Evolutionary conservation across 2,113 vertebrate species (phyloP).

Genomic region (Phrynosoma platyrhinos): DNA sequence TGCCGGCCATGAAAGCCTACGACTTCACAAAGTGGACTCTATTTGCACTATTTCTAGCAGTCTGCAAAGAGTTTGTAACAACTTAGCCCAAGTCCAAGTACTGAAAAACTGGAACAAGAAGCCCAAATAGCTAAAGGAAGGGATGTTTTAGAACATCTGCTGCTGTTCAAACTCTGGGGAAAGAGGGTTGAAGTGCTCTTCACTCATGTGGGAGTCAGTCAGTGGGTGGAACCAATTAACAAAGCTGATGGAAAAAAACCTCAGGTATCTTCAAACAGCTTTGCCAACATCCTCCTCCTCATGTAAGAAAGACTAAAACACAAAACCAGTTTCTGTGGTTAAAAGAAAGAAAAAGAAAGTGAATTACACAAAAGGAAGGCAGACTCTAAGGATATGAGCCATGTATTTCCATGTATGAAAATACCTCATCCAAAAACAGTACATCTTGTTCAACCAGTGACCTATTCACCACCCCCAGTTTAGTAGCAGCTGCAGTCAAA

Average conservation of each 20-base stretch:
- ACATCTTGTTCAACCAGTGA: neutral
- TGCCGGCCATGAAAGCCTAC: no score
- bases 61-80: no score
- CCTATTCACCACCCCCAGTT: neutral
- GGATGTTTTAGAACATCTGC: no score
- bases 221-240: neutral
- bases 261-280: no score
- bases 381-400: neutral
- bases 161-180: no score
- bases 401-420: neutral
- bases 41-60: no score
- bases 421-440: neutral
- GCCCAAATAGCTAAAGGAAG: no score
- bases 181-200: neutral
- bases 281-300: neutral
- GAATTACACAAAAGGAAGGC: neutral
- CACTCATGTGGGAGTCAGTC: neutral
- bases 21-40: no score
- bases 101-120: no score
- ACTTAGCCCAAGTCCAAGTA: no score
- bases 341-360: neutral
- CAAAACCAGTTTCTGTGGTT: neutral
- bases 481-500: slow-evolving; percentile 1
- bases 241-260: no score
- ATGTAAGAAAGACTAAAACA: neutral